Conservation (phyloP, 2,888 invertebrate species). For the Drosophila multiciliata region DNA sequence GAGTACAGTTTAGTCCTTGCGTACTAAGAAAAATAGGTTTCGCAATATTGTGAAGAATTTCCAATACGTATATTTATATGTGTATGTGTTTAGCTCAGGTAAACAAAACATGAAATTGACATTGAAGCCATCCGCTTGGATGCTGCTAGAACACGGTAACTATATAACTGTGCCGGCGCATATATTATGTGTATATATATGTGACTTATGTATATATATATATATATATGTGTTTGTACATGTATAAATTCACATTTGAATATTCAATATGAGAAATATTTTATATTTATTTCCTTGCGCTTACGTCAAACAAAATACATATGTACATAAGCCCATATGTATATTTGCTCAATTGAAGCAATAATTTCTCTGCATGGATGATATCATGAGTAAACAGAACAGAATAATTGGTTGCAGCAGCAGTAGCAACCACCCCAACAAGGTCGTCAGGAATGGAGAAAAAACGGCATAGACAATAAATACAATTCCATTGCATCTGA, state of each 20-base stretch:
- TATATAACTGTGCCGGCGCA: constrained; percentile 20
- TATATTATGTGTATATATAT: background rate
- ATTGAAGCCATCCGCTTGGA: constrained; percentile 19
- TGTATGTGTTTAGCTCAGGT: background rate
- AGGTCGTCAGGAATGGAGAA: constrained; percentile 37
- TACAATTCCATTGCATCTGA: constrained; percentile 30
- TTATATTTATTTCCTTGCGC: constrained; percentile 28
- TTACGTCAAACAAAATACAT: constrained; percentile 57
- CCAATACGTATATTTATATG: background rate
- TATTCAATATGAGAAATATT: constrained; percentile 13
- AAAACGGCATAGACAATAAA: constrained; percentile 25
- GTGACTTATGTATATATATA: background rate
- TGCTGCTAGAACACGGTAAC: constrained; percentile 12
- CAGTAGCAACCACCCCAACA: constrained; percentile 47
- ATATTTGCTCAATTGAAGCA: constrained; percentile 34
- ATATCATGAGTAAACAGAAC: constrained; percentile 60
- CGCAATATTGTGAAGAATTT: background rate
- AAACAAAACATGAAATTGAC: background rate
- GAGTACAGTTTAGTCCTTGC: constrained; percentile 8
- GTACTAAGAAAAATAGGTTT: background rate
- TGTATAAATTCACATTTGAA: background rate
- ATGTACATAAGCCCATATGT: background rate
- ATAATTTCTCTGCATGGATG: constrained; percentile 47
- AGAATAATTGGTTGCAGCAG: constrained; percentile 31
- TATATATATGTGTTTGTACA: background rate